Base-by-base conservation (phyloP, 2,113 vertebrate species). In the Butorides virescens region DNA sequence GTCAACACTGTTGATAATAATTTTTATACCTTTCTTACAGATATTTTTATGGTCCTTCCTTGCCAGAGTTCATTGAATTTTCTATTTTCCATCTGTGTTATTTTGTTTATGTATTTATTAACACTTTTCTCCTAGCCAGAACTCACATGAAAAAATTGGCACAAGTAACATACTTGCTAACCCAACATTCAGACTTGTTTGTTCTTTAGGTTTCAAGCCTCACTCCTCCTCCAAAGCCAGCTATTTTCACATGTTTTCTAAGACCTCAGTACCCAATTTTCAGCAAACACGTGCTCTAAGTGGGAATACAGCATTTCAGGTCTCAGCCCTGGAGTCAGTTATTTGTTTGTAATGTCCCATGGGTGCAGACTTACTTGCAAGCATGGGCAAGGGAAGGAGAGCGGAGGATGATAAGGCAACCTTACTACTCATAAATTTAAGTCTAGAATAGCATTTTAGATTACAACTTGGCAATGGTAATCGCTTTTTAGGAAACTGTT, bases 351-450 rank as follows among this genome's bases (percentile, higher is more conserved):
- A 67, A 47, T 55, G 49, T 67, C 22, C 53, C 27, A 27, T 46
- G 30, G 42, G 25, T 71, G 27, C 21, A 71, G 46, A 47, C 56
- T 58, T 71, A 37, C 53, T 86, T 74, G 80, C 30, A 71, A 71
- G 47, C 32, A 16, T 73, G 53, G 52, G 26, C 39, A 80, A 61
- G 32, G 23, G 44, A 83, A 86, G 42, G 66, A 86, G 62, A 50
- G 44, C 23, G 66, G 65, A 55, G 44, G 72, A 92, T 96, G 50
- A 84, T 86, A 23, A 86, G 44, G 75, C 49, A 76, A 44, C 47
- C 44, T 91, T 84, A 67, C 73, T 97, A 75, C 96, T 95, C 86
- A 79, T 88, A 94, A 91, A 73, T 84, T 95, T 90, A 70, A 78
- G 56, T 88, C 79, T 84, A 92, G 77, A 15, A 12, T 90, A 91